A percentile compares a stretch with the other conserved stretches of the same genome.
These are phyloP conservation scores for Trypoxylus dichotomus DNA, from an alignment of 1,140 invertebrate genomes.

Conservation along the genomic window DNA sequence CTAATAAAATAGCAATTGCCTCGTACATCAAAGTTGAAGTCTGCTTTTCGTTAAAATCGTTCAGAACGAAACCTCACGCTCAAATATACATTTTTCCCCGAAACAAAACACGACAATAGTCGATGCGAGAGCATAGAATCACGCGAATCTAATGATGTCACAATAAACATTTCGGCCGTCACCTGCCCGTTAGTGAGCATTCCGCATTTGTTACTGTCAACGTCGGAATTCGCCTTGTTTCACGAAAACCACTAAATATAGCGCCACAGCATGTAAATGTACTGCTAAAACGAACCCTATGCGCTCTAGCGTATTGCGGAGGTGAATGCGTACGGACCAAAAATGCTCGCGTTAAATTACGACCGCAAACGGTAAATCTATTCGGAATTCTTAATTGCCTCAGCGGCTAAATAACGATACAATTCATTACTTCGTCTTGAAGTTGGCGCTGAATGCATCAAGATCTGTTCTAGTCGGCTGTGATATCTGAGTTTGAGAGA, in stretches of 20 bases:
- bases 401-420: background rate
- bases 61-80: background rate
- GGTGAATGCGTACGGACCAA: background rate
- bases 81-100: background rate
- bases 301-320: background rate
- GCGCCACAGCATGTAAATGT: slow-evolving; percentile 4
- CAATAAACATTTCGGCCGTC: slow-evolving; percentile 37
- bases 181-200: slow-evolving; percentile 34
- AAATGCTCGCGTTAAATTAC: background rate
- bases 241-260: slow-evolving; percentile 28
- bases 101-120: background rate
- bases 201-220: slow-evolving; percentile 39
- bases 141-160: slow-evolving; percentile 35
- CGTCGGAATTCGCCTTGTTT: slow-evolving; percentile 15
- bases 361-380: background rate
- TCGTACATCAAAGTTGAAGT: background rate
- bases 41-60: background rate
- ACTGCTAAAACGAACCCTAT: background rate
- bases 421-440: background rate
- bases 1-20: background rate
- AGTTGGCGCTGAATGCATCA: background rate
- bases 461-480: background rate
- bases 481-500: background rate
- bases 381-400: background rate
- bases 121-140: slow-evolving; percentile 5